Evolutionary conservation across 1,140 invertebrate genomes (phyloP).

Genomic region (Aethina tumida): DNA sequence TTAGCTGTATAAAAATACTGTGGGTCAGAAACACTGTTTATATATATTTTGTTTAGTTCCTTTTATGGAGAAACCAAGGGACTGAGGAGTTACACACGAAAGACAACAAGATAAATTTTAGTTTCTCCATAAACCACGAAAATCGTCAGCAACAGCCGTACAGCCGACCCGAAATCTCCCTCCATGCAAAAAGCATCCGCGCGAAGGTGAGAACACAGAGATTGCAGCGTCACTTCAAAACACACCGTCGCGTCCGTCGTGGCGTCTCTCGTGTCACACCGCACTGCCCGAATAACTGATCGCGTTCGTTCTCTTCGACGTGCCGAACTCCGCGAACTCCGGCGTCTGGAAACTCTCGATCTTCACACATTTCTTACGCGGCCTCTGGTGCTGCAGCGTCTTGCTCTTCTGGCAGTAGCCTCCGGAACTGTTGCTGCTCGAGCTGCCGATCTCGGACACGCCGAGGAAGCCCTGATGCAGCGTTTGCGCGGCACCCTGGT

Average conservation of each 20-base stretch:
- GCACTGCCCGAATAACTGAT: constrained; percentile 33
- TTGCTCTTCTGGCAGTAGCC: constrained; percentile 32
- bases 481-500: constrained; percentile 16
- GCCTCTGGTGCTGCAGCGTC: constrained; percentile 30
- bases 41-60: no score
- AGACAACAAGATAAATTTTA: no score
- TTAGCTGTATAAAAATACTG: no score
- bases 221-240: no score
- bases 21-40: no score
- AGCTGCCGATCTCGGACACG: constrained; percentile 29
- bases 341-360: constrained; percentile 33
- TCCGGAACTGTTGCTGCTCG: constrained; percentile 31
- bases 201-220: no score
- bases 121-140: no score
- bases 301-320: constrained; percentile 20
- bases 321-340: constrained; percentile 30
- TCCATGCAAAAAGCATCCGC: no score
- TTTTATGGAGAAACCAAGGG: no score
- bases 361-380: constrained; percentile 31
- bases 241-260: constrained; percentile 6
- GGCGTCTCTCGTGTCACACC: constrained; percentile 32
- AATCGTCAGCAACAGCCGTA: no score
- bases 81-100: no score
- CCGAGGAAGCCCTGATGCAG: constrained; percentile 33
- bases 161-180: no score